Evolutionary conservation across 92 coral and sea anemone genomes (phyloP).

Genomic region (Parazoanthus atlanticus): DNA sequence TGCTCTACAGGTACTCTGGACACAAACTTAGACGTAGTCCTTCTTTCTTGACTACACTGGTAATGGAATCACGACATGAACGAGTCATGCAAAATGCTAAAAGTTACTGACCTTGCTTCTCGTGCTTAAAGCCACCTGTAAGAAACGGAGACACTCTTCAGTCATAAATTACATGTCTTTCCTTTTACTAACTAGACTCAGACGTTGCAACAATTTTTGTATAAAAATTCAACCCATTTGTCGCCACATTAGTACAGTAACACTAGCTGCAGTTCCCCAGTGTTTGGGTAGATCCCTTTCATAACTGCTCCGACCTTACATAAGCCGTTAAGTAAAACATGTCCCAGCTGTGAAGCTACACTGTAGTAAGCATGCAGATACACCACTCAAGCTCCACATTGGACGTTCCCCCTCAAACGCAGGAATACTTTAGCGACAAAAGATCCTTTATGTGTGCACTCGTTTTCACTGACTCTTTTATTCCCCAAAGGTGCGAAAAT

Average conservation of each 20-base stretch:
- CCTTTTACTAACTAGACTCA: background rate
- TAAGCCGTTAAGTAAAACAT: too few species aligned
- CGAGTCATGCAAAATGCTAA: background rate
- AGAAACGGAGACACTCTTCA: background rate
- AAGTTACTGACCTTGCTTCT: slow-evolving; percentile 22
- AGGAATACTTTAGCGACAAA: too few species aligned
- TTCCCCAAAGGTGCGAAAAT: background rate
- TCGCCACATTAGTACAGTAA: too few species aligned
- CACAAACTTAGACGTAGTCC: background rate
- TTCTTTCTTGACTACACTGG: background rate
- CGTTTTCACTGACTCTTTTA: too few species aligned
- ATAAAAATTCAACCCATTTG: background rate
- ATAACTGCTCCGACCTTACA: too few species aligned
- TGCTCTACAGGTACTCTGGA: background rate
- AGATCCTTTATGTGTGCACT: too few species aligned
- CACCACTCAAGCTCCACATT: too few species aligned
- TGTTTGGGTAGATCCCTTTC: too few species aligned
- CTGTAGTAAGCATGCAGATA: too few species aligned
- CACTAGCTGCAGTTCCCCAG: too few species aligned
- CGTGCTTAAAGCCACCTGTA: slow-evolving; percentile 32
- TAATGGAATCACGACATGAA: background rate
- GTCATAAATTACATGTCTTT: background rate
- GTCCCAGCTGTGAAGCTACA: too few species aligned
- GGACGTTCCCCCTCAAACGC: too few species aligned
- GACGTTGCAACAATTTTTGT: background rate